Evolutionary conservation across 2,113 vertebrate species (phyloP).

Genomic region (Bungarus multicinctus): DNA sequence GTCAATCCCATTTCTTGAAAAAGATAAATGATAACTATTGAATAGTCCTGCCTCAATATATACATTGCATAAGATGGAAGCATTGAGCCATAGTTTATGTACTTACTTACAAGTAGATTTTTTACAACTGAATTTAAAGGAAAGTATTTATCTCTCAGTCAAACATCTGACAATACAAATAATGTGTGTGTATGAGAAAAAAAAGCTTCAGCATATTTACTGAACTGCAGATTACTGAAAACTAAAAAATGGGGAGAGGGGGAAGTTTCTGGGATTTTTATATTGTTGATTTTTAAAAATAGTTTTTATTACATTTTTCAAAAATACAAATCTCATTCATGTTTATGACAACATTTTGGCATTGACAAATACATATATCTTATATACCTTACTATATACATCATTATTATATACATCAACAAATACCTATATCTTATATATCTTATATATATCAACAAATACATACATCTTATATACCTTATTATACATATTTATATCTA

Average conservation of each 20-base stretch:
- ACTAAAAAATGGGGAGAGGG: background rate
- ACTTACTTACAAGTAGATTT: background rate
- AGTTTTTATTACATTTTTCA: too few relatives aligned
- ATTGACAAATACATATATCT: too few relatives aligned
- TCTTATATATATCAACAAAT: too few relatives aligned
- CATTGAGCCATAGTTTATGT: slow-evolving; percentile 11
- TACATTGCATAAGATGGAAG: slow-evolving; percentile 3
- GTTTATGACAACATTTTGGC: too few relatives aligned
- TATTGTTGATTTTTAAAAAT: background rate
- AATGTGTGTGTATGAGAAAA: background rate
- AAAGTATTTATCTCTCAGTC: background rate
- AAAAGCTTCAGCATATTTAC: background rate
- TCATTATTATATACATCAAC: too few relatives aligned
- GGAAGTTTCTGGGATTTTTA: background rate
- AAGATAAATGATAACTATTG: slow-evolving; percentile 36
- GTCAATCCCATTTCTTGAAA: slow-evolving; percentile 46
- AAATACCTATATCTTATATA: too few relatives aligned
- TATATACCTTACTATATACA: too few relatives aligned
- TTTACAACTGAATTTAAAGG: slow-evolving; percentile 5
- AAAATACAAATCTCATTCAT: too few relatives aligned
- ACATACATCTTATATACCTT: too few relatives aligned
- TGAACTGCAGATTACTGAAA: background rate
- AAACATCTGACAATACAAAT: background rate
- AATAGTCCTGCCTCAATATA: slow-evolving; percentile 29
- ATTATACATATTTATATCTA: too few relatives aligned